Evolutionary conservation across 2,888 invertebrate genomes (phyloP).

Genomic region (Creontiades dilutus): DNA sequence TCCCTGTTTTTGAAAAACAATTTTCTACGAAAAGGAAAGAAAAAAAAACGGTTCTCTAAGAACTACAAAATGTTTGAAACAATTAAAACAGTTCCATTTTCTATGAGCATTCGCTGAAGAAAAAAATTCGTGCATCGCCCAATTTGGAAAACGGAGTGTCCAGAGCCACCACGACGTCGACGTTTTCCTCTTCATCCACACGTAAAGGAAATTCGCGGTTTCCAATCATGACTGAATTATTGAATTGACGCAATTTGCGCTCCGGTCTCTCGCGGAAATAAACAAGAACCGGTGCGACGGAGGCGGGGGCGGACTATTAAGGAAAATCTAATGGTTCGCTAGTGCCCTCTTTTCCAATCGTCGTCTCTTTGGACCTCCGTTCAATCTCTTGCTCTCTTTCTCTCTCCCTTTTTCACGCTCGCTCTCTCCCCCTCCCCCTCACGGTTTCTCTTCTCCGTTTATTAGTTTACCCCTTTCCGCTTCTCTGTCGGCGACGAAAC

Average conservation of each 20-base stretch:
- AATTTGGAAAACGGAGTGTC: too few relatives aligned
- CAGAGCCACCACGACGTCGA: too few relatives aligned
- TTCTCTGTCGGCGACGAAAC: neutral
- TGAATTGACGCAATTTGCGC: neutral
- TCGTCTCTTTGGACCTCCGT: neutral
- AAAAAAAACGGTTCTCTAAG: too few relatives aligned
- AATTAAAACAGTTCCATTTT: too few relatives aligned
- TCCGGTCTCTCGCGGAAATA: neutral
- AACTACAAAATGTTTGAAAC: too few relatives aligned
- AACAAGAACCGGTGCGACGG: neutral
- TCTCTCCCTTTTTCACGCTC: neutral
- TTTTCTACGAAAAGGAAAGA: too few relatives aligned
- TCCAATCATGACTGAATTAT: neutral
- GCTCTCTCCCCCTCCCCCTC: neutral
- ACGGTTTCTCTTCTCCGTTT: slow-evolving; percentile 29
- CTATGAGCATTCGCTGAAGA: too few relatives aligned
- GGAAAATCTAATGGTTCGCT: slow-evolving; percentile 47
- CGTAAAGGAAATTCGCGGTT: slow-evolving; percentile 22
- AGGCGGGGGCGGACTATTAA: neutral
- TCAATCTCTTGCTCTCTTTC: neutral
- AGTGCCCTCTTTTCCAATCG: slow-evolving; percentile 4
- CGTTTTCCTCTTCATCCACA: too few relatives aligned
- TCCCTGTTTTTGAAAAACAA: too few relatives aligned
- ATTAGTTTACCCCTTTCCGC: slow-evolving; percentile 44
- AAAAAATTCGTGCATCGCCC: too few relatives aligned